Evolutionary conservation across 2,888 invertebrate genomes (phyloP).

Genomic region (Yponomeuta plumbellus): DNA sequence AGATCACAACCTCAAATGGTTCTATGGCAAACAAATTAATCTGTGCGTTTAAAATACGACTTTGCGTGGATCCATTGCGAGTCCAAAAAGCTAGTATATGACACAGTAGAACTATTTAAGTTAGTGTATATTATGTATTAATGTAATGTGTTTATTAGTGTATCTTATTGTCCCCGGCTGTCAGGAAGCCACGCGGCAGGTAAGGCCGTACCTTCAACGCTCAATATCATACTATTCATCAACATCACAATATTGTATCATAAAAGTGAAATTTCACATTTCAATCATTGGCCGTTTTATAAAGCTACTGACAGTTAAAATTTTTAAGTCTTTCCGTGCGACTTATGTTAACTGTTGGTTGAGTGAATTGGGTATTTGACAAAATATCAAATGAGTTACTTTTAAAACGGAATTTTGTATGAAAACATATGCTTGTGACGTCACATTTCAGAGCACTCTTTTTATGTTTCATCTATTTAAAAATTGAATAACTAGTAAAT

Average conservation of each 20-base stretch:
- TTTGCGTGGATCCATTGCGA: background rate
- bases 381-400: no score
- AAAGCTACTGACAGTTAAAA: background rate
- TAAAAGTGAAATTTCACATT: background rate
- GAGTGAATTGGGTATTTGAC: no score
- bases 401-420: no score
- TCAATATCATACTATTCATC: constrained; percentile 10
- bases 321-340: background rate
- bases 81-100: background rate
- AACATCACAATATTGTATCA: background rate
- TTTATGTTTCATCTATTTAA: no score
- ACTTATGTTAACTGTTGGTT: no score
- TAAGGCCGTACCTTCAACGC: constrained; percentile 43
- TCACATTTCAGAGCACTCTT: no score
- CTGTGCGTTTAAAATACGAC: no score
- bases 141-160: constrained; percentile 17
- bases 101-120: background rate
- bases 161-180: constrained; percentile 66
- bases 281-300: background rate
- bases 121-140: constrained; percentile 3
- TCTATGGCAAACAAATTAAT: no score
- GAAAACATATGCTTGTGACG: no score
- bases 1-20: no score
- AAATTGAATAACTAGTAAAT: no score
- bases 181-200: constrained; percentile 71